A percentile compares a stretch with the other conserved stretches of the same genome.
Conservation (phyloP, 1,140 invertebrate species). For the Ips nitidus region DNA sequence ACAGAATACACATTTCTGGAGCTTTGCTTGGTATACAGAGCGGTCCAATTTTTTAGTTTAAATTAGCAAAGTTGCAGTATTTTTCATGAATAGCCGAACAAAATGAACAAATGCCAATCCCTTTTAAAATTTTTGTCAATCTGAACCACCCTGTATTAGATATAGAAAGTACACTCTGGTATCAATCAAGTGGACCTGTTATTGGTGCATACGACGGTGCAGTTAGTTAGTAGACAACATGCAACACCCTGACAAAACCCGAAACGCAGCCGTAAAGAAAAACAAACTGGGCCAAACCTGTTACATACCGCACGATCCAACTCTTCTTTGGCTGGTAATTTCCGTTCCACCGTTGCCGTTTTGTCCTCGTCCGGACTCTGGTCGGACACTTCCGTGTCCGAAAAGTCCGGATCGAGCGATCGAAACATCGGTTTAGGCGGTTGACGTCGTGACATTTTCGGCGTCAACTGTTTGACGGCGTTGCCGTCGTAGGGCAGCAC, state of each 20-base stretch:
- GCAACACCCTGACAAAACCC: not conserved
- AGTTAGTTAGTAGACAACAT: not conserved
- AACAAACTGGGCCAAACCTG: conserved; percentile 36
- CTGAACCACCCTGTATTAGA: too few relatives aligned
- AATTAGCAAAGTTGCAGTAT: too few relatives aligned
- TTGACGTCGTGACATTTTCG: conserved; percentile 69
- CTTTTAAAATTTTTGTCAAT: too few relatives aligned
- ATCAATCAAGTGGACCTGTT: too few relatives aligned
- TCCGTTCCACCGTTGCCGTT: conserved; percentile 74
- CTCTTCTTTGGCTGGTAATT: conserved; percentile 75
- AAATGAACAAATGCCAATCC: too few relatives aligned
- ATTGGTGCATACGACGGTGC: too few relatives aligned
- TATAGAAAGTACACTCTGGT: too few relatives aligned
- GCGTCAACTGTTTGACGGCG: conserved; percentile 69
- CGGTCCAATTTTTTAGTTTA: too few relatives aligned
- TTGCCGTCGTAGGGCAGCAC: conserved; percentile 77
- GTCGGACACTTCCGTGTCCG: conserved; percentile 73
- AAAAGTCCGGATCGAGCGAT: conserved; percentile 65
- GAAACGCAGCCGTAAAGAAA: conserved; percentile 29
- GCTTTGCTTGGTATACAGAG: too few relatives aligned
- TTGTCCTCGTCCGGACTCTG: conserved; percentile 72
- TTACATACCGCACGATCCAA: conserved; percentile 70
- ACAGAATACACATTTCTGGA: too few relatives aligned
- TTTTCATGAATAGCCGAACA: too few relatives aligned
- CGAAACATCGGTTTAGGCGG: conserved; percentile 68